phyloP scores from a whole-genome alignment of 2,888 invertebrate species.

The Entomobrya multifasciata region DNA sequence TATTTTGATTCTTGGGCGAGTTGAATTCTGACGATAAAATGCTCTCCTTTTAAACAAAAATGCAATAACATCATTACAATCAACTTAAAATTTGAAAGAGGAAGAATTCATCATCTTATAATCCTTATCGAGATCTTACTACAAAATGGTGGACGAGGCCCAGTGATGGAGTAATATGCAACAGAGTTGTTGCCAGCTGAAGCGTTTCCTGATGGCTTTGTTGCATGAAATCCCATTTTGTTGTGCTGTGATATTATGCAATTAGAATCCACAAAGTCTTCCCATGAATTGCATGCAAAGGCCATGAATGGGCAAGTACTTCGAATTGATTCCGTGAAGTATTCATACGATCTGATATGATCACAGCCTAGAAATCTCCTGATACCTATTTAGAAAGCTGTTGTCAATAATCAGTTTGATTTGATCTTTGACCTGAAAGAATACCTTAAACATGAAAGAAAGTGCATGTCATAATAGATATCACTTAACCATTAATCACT shows the following conservation, averaged over 20 bases:
- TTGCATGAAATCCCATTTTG: slow-evolving; percentile 77
- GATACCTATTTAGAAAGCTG: slow-evolving; percentile 82
- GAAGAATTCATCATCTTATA: too few species aligned
- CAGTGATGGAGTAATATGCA: slow-evolving; percentile 87
- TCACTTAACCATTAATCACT: slow-evolving; percentile 83
- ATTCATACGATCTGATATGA: slow-evolving; percentile 91
- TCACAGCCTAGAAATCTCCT: slow-evolving; percentile 91
- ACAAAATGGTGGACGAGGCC: slow-evolving; percentile 87
- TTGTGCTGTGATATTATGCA: slow-evolving; percentile 79
- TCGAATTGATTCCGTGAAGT: slow-evolving; percentile 91
- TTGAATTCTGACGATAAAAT: slow-evolving; percentile 89
- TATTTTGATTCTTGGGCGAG: slow-evolving; percentile 86
- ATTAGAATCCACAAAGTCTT: slow-evolving; percentile 82
- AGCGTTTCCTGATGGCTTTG: slow-evolving; percentile 51
- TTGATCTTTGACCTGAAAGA: slow-evolving; percentile 36
- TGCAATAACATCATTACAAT: too few species aligned
- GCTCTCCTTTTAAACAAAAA: slow-evolving; percentile 86
- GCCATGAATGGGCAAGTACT: slow-evolving; percentile 89
- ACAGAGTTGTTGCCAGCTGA: slow-evolving; percentile 83
- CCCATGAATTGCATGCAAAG: slow-evolving; percentile 90
- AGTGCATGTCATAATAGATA: neutral
- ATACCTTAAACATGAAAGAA: neutral
- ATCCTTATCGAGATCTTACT: slow-evolving; percentile 83
- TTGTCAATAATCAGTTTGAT: slow-evolving; percentile 76
- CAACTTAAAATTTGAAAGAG: neutral